Evolutionary conservation across 1,140 invertebrate genomes (phyloP).

Genomic region (Rhizoglyphus robini): DNA sequence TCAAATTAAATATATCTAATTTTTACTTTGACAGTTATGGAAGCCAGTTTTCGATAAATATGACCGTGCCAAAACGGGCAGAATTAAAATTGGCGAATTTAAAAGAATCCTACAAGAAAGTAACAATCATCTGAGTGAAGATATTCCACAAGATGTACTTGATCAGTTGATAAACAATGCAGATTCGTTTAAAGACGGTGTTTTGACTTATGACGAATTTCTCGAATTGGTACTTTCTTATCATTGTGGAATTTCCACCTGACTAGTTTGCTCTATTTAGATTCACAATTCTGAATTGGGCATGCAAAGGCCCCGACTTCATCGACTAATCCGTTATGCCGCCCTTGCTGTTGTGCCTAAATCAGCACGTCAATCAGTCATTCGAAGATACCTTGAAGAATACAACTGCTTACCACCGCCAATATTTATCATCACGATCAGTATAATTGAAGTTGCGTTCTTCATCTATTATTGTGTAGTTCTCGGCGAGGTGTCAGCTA

Average conservation of each 20-base stretch:
- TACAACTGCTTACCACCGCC: slow-evolving; percentile 67
- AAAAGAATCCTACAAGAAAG: slow-evolving; percentile 47
- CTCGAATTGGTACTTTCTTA: slow-evolving; percentile 48
- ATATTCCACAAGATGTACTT: slow-evolving; percentile 55
- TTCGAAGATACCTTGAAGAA: slow-evolving; percentile 56
- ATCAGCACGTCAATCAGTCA: slow-evolving; percentile 42
- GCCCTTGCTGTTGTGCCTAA: slow-evolving; percentile 36
- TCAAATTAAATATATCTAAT: neutral
- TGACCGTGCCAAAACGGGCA: slow-evolving; percentile 55
- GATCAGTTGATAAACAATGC: slow-evolving; percentile 51
- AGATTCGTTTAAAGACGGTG: slow-evolving; percentile 55
- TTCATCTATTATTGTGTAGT: slow-evolving; percentile 37
- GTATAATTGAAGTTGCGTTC: slow-evolving; percentile 31
- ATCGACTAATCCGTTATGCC: slow-evolving; percentile 26
- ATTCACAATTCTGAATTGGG: slow-evolving; percentile 16
- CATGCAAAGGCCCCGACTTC: slow-evolving; percentile 21
- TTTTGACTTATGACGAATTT: slow-evolving; percentile 61
- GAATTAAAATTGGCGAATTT: slow-evolving; percentile 53
- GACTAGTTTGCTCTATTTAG: neutral
- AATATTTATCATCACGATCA: slow-evolving; percentile 57
- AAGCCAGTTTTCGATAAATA: slow-evolving; percentile 40
- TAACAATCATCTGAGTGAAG: slow-evolving; percentile 43
- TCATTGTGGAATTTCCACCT: neutral
- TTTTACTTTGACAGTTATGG: slow-evolving; percentile 19
- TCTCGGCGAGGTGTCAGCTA: slow-evolving; percentile 29